A percentile compares a stretch with the other conserved stretches of the same genome.
phyloP scores from a whole-genome alignment of 23 tunicate species.

The Corella eumyota region DNA sequence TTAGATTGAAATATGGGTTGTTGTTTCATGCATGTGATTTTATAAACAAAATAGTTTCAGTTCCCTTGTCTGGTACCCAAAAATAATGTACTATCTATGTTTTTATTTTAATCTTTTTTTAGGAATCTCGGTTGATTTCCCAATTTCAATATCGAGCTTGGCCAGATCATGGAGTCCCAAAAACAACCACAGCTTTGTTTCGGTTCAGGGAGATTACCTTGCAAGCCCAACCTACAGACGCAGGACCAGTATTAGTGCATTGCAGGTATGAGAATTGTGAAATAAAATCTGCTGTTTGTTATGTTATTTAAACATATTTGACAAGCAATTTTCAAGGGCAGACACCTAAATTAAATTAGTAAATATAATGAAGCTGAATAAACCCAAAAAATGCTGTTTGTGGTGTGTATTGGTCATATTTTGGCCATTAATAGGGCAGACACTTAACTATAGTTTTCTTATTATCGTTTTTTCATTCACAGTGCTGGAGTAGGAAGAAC shows the following conservation, averaged over 20 bases:
- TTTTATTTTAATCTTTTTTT: background rate
- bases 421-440: no score
- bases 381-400: no score
- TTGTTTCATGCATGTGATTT: background rate
- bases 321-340: background rate
- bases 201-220: slow-evolving; percentile 32
- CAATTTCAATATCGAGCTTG: slow-evolving; percentile 69
- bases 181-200: slow-evolving; percentile 77
- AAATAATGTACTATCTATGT: background rate
- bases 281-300: no score
- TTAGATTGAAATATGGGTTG: background rate
- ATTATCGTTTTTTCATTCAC: no score
- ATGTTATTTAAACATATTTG: background rate
- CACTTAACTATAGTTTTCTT: no score
- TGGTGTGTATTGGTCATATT: no score
- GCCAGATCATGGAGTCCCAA: slow-evolving; percentile 98
- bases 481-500: slow-evolving; percentile 97
- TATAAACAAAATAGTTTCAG: no score
- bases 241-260: slow-evolving; percentile 75
- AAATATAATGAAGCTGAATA: background rate
- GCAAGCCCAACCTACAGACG: slow-evolving; percentile 40
- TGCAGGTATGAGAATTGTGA: slow-evolving; percentile 62
- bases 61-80: no score
- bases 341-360: background rate
- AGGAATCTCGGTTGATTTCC: slow-evolving; percentile 11